Evolutionary conservation across 1,140 invertebrate species (phyloP), one percentile per base, ranked within the genome.

Genomic region (Acromyrmex charruanus): DNA sequence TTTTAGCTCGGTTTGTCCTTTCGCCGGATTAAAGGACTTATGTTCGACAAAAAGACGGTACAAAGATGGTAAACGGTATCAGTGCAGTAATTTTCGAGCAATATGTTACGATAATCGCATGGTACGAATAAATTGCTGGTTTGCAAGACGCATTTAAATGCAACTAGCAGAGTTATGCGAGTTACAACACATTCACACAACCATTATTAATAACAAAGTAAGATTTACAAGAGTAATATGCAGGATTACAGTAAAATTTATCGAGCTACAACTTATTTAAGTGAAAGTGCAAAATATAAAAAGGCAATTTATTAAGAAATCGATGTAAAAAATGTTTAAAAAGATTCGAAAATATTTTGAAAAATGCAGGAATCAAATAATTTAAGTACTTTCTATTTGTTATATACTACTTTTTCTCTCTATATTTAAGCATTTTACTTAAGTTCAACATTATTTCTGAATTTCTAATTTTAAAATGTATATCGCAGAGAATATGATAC

Each of bases 1-100:
- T 77, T 6, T 77, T 55, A 28, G 21, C 2, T 39, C 44, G 28
- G 7, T n/a, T 75, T 84, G 44, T 84, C 59, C 82, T 85, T 85
- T 77, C 82, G 66, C 61, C 58, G 25, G 28, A 75, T 44, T 9
- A 84, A 53, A 14, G 39, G 21, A 75, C 49, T 81, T 58, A 39
- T 10, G 44, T 58, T 25, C 31, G 6, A 25, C 55, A 25, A 58
- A 75, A 59, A 75, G 53, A 59, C 31, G n/a, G 18, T 35, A 10
- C 5, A 75, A 16, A 75, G n/a, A 75, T 58, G 35, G 4, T 39
- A 28, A 75, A 39, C n/a, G 72, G 31, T 58, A 75, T 75, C 53
- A 31, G 12, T n/a, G 53, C 53, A 44, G 61, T 77, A 59, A 77
- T 61, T 77, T 44, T 61, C 74, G 55, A 39, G 21, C 58, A 16